Conservation (phyloP, 2,888 invertebrate species). For the Cryptocephalus primarius region DNA sequence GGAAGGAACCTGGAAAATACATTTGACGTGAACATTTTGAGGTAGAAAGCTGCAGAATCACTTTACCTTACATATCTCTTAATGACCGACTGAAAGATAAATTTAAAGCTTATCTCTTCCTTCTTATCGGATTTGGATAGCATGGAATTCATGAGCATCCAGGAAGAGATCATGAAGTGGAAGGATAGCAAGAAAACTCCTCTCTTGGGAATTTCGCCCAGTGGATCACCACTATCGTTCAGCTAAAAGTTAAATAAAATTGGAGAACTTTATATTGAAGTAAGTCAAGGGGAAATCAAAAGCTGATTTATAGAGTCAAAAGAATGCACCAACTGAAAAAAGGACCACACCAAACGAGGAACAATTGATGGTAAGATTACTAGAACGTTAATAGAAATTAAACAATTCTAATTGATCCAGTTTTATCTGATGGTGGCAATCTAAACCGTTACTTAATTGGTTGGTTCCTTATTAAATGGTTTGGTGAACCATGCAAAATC, state of each 20-base stretch:
- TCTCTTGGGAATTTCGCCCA: conserved; percentile 7
- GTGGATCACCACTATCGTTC: conserved; percentile 6
- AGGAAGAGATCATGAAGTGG: conserved; percentile 12
- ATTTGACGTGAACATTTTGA: neutral
- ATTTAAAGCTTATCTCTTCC: conserved; percentile 12
- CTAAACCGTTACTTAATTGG: too few relatives aligned
- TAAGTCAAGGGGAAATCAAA: too few relatives aligned
- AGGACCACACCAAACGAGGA: too few relatives aligned
- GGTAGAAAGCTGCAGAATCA: neutral
- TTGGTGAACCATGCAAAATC: too few relatives aligned
- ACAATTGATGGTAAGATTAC: too few relatives aligned
- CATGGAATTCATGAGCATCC: conserved; percentile 10
- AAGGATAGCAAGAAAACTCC: conserved; percentile 9
- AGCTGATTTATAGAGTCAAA: too few relatives aligned
- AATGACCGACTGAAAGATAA: conserved; percentile 16
- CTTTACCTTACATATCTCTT: conserved; percentile 22
- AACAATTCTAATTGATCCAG: too few relatives aligned
- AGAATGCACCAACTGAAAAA: too few relatives aligned
- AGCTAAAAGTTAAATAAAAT: conserved; percentile 3
- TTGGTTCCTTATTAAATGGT: too few relatives aligned
- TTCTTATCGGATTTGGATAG: conserved; percentile 11
- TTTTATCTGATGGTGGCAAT: too few relatives aligned
- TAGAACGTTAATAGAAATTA: too few relatives aligned
- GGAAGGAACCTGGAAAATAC: conserved; percentile 20
- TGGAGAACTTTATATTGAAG: too few relatives aligned